Conservation (phyloP, 2,888 invertebrate species). For the Peribatodes rhomboidaria region DNA sequence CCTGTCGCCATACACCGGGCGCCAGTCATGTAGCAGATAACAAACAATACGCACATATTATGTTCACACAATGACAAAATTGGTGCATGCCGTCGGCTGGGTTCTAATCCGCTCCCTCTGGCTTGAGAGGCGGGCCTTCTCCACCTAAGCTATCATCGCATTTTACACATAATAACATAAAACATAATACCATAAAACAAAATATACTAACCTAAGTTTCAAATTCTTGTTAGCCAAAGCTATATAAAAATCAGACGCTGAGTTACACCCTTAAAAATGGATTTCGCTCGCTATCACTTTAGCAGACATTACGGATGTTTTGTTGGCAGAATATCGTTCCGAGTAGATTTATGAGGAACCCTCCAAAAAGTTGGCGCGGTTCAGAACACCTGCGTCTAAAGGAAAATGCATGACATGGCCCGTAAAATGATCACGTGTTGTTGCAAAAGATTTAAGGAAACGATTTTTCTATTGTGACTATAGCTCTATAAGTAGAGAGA, state of each 20-base stretch:
- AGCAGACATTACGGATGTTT: conserved; percentile 48
- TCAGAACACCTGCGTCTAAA: conserved; percentile 57
- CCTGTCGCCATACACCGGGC: no score
- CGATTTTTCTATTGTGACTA: background rate
- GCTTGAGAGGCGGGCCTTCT: no score
- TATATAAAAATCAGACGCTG: background rate
- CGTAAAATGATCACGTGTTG: conserved; percentile 50
- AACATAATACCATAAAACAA: background rate
- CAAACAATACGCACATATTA: no score
- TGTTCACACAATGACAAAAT: no score
- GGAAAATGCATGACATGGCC: conserved; percentile 38
- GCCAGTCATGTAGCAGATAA: no score
- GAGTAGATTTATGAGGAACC: conserved; percentile 59
- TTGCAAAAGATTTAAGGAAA: conserved; percentile 10
- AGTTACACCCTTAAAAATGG: conserved; percentile 11
- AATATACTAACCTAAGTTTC: no score
- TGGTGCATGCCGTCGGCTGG: no score
- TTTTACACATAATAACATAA: no score
- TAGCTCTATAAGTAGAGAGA: background rate
- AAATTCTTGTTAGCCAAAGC: background rate
- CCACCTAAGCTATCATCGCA: no score
- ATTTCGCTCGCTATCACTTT: conserved; percentile 48
- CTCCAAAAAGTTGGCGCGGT: conserved; percentile 61
- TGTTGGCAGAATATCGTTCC: conserved; percentile 53
- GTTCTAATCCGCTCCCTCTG: no score